phyloP scores from a whole-genome alignment of 2,888 invertebrate species.

The Parelbella ahira region DNA sequence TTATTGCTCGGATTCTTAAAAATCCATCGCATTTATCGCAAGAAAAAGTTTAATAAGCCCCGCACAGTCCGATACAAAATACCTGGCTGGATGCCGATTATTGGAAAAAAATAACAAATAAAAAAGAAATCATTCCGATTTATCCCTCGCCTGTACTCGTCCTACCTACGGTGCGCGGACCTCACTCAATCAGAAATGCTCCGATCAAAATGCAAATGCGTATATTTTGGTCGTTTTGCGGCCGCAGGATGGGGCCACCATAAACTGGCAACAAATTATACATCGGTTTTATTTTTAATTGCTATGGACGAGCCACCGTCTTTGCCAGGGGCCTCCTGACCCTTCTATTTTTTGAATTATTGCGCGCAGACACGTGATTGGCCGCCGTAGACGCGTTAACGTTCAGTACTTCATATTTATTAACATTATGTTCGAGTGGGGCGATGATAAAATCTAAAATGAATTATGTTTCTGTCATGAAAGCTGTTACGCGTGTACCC shows the following conservation, averaged over 20 bases:
- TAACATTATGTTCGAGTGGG: constrained; percentile 44
- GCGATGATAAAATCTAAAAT: constrained; percentile 50
- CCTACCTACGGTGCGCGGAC: constrained; percentile 36
- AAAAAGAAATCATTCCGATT: constrained; percentile 23
- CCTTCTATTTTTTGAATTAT: constrained; percentile 74
- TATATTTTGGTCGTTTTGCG: constrained; percentile 57
- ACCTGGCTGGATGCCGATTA: constrained; percentile 22
- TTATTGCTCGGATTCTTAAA: constrained; percentile 18
- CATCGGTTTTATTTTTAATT: constrained; percentile 76
- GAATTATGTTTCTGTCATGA: constrained; percentile 35
- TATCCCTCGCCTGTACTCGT: constrained; percentile 19
- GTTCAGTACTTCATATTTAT: constrained; percentile 42
- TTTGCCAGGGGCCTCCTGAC: constrained; percentile 58
- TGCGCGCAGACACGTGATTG: constrained; percentile 71
- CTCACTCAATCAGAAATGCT: constrained; percentile 69
- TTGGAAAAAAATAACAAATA: constrained; percentile 27
- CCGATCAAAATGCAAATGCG: constrained; percentile 70
- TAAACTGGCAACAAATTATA: constrained; percentile 75
- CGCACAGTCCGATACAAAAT: constrained; percentile 18
- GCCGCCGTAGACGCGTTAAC: constrained; percentile 47
- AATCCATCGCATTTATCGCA: constrained; percentile 13
- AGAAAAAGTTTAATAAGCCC: constrained; percentile 20
- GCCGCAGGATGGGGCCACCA: constrained; percentile 51
- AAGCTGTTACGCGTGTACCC: constrained; percentile 19
- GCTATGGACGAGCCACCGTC: constrained; percentile 71